phyloP scores from a whole-genome alignment of 2,888 invertebrate species.

The Microplitis manilae region DNA sequence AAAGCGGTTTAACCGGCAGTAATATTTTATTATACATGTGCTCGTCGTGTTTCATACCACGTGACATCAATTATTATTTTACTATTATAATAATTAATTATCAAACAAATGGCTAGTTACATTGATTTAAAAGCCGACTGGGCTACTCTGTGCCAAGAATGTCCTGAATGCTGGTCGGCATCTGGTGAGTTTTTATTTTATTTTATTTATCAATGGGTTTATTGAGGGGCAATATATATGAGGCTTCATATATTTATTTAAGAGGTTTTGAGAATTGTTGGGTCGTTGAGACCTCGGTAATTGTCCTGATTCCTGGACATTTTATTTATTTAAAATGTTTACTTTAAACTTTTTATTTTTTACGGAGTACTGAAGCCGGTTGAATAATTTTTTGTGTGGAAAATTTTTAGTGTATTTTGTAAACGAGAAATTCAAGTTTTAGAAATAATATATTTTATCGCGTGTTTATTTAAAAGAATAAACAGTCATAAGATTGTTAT shows the following conservation, averaged over 20 bases:
- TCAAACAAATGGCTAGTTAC: slow-evolving; percentile 77
- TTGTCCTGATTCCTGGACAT: no score
- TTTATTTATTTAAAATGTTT: not conserved
- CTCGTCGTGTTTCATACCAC: not conserved
- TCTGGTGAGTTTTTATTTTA: slow-evolving; percentile 73
- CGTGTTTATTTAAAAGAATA: not conserved
- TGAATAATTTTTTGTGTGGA: not conserved
- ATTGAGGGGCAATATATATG: not conserved
- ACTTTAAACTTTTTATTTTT: not conserved
- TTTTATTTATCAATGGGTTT: not conserved
- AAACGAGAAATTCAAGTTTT: not conserved
- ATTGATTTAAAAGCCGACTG: slow-evolving; percentile 79
- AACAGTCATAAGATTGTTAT: no score
- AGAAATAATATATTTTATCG: no score
- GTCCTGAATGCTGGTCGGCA: slow-evolving; percentile 77
- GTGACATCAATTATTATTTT: not conserved
- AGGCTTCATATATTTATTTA: slow-evolving; percentile 1
- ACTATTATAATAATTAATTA: not conserved
- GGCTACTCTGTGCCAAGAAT: slow-evolving; percentile 77
- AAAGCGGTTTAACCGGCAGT: not conserved
- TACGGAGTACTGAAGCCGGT: not conserved
- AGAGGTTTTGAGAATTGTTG: not conserved
- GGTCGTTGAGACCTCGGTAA: no score
- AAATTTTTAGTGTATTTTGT: not conserved
- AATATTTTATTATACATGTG: not conserved